Evolutionary conservation across 1,140 invertebrate species (phyloP), one percentile per base, ranked within the genome.

Genomic region (Leptinotarsa defecta): DNA sequence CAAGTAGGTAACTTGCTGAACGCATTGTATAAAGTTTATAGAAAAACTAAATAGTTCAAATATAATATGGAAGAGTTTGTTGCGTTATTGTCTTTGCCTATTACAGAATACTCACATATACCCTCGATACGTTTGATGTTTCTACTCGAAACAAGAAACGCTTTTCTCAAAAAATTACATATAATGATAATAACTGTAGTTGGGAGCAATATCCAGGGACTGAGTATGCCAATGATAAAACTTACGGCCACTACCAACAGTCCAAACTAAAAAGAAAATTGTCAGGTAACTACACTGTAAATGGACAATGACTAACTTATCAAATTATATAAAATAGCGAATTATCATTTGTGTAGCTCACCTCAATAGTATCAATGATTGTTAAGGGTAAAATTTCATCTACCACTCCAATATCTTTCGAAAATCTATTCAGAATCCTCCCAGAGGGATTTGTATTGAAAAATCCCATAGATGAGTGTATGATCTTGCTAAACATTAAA

Each of bases 91-190:
- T 43, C 0, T 34, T 8, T 34, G 27, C 27, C 8, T 34, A 8
- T 34, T 34, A 34, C 11, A 43, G 34, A 43, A 57, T 78, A 85
- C 89, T 91, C 87, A 95, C 94, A 90, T 65, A 91, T 91, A 76
- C 92, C 93, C 85, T 97, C 95, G 1, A 97, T 86, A 75, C 95
- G 88, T 84, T 96, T 96, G 2, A 96, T 86, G 83, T 93, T 91
- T 81, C 95, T 90, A 0, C 94, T 94, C 1, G 94, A 94, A n/a
- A 89, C 87, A 27, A 97, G 84, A 83, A 96, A 97, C 82, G 95
- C 89, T 76, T 87, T 88, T 72, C 94, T 82, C 43, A 95, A 86
- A 24, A 91, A 84, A 64, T 90, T 83, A 83, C 95, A 95, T 3
- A 81, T 78, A 8, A 67, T 62, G 8, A 89, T 84, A 11, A 96